A percentile compares a stretch with the other conserved stretches of the same genome.
Evolutionary conservation across 2,888 invertebrate species (phyloP).

Genomic region (Elmis aenea): DNA sequence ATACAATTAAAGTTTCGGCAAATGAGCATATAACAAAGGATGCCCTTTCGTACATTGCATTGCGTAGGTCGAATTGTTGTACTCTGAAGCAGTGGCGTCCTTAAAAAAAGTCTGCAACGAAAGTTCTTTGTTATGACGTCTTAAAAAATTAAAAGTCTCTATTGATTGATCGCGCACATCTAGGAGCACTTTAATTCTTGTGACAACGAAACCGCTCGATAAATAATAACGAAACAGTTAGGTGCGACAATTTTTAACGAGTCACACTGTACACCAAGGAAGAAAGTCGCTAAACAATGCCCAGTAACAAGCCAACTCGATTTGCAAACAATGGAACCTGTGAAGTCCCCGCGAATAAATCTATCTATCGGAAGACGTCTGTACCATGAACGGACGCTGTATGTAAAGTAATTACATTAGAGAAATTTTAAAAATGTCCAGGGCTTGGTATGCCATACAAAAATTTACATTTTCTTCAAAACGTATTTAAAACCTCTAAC

Average conservation of each 20-base stretch:
- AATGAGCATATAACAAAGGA: slow-evolving; percentile 23
- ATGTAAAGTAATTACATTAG: slow-evolving; percentile 13
- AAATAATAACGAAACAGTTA: slow-evolving; percentile 23
- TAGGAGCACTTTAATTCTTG: no score
- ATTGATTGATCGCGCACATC: no score
- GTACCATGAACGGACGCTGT: slow-evolving; percentile 20
- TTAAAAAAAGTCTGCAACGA: no score
- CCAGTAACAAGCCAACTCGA: slow-evolving; percentile 41
- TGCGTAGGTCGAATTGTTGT: no score
- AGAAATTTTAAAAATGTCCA: neutral
- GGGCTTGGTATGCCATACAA: no score
- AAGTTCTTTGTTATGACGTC: no score
- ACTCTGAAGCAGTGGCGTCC: no score
- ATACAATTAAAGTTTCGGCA: slow-evolving; percentile 41
- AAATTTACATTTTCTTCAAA: no score
- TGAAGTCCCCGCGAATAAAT: slow-evolving; percentile 32
- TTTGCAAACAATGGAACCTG: slow-evolving; percentile 46
- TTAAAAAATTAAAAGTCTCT: no score
- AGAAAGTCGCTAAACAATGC: slow-evolving; percentile 40
- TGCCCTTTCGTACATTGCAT: neutral
- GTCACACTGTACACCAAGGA: slow-evolving; percentile 16
- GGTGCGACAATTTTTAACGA: slow-evolving; percentile 22
- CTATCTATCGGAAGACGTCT: slow-evolving; percentile 29
- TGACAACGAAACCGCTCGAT: no score
- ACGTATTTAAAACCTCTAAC: no score